Conservation (phyloP, 2,113 vertebrate species). For the Apistogramma diplotaenia region DNA sequence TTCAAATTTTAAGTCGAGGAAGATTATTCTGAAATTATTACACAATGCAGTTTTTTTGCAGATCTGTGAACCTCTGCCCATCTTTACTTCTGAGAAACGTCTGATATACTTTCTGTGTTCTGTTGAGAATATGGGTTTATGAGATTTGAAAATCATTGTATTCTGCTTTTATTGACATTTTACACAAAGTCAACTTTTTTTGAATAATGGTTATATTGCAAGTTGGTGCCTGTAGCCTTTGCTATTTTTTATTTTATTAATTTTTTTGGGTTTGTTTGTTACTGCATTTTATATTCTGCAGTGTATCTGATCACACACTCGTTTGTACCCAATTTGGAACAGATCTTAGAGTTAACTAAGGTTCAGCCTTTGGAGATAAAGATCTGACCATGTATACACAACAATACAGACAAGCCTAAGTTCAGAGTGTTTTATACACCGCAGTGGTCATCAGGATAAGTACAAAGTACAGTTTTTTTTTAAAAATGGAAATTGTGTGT, state of each 20-base stretch:
- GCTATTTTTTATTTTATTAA: not conserved
- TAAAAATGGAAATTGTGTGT: not conserved
- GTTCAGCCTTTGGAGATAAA: not conserved
- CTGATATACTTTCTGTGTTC: not conserved
- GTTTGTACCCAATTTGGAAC: not conserved
- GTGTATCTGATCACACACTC: not conserved
- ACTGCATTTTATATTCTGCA: not conserved
- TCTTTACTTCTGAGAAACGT: not conserved
- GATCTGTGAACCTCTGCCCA: not conserved
- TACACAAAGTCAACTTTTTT: not conserved
- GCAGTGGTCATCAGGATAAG: not conserved
- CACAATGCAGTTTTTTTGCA: not conserved
- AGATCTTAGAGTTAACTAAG: not conserved
- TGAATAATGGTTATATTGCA: not conserved
- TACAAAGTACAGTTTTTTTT: too few species aligned
- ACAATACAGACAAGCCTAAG: not conserved
- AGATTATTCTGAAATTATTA: not conserved
- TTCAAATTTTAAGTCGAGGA: not conserved
- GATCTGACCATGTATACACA: not conserved
- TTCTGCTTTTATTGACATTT: not conserved
- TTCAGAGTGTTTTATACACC: not conserved
- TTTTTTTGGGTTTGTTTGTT: not conserved
- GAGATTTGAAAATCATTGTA: not conserved
- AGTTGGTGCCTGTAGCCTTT: not conserved
- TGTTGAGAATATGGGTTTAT: not conserved